Evolutionary conservation across 1,140 invertebrate genomes (phyloP), one percentile per base, ranked within the genome.

Genomic region (Liolophura sinensis): DNA sequence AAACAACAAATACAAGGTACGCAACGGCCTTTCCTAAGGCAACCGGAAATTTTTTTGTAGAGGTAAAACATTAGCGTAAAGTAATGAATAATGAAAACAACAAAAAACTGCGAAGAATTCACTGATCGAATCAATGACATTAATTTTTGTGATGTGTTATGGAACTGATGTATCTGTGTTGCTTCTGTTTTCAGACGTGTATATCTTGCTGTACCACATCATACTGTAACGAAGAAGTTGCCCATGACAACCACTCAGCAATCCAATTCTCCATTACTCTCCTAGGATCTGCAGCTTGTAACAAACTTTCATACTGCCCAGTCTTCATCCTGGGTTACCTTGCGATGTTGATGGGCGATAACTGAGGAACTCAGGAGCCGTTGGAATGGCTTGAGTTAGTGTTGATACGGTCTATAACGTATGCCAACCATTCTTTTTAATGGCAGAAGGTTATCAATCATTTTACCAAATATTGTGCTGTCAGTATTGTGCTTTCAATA

Each of bases 191-290:
- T 49, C 74, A 75, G 74, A 66, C 63, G 54, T 75, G 74, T 55
- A 49, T 70, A 16, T 73, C 72, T 0, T 75, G 74, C 61, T 75
- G 74, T 54, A 64, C 59, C 60, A 52, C 57, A n/a, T 64, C 64
- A 15, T 75, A 71, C 62, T 75, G 74, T 65, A 75, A 75, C 62
- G 65, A 71, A 25, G 65, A 60, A 18, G 74, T 72, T 5, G 65
- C 74, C 11, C 57, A 64, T 60, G 70, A 71, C 64, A 40, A 48
- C 11, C 62, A 60, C 24, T 67, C 68, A 22, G 69, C 73, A 11
- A 59, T 60, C 20, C 20, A 68, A 49, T 60, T 72, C n/a, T 74
- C 73, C 15, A 55, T 59, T 6, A 51, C 54, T 25, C 51, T 70
- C 46, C 20, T 60, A 46, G 47, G 25, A 9, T 50, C 27, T 7